A percentile compares a stretch with the other conserved stretches of the same genome.
These are phyloP conservation scores for Amblyornis subalaris DNA, from an alignment of 2,113 vertebrate genomes.

Conservation along the genomic window DNA sequence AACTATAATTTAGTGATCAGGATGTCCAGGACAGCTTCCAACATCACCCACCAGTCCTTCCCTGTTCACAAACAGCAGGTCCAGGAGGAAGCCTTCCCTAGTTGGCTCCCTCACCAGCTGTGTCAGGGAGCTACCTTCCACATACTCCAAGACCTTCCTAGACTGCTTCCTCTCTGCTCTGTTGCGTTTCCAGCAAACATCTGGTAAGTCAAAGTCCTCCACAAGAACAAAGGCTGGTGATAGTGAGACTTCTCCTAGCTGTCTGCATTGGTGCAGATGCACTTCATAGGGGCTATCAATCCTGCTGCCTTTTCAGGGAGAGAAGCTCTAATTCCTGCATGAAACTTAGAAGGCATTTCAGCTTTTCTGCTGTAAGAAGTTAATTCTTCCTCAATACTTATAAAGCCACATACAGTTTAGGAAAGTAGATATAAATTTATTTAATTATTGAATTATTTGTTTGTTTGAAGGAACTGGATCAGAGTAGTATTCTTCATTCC, in stretches of 20 bases:
- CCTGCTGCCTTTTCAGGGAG: background rate
- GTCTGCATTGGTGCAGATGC: background rate
- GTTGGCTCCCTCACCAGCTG: background rate
- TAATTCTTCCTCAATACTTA: background rate
- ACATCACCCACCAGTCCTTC: background rate
- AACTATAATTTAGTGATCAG: background rate
- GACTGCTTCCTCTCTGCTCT: background rate
- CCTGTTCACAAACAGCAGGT: background rate
- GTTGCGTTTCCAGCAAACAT: background rate
- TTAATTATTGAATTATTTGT: background rate
- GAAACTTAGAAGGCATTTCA: background rate
- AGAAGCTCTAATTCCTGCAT: background rate
- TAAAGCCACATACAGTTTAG: background rate
- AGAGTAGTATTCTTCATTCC: background rate
- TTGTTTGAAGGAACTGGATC: background rate
- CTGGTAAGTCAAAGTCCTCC: background rate
- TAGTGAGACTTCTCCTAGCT: background rate
- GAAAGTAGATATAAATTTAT: background rate
- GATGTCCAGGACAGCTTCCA: background rate
- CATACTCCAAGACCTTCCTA: background rate
- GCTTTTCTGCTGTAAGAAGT: background rate
- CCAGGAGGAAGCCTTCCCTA: background rate
- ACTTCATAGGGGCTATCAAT: background rate
- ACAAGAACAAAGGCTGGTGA: background rate
- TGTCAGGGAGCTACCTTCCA: background rate